Conservation (phyloP, 2,113 vertebrate genomes). For the Tursiops truncatus region DNA sequence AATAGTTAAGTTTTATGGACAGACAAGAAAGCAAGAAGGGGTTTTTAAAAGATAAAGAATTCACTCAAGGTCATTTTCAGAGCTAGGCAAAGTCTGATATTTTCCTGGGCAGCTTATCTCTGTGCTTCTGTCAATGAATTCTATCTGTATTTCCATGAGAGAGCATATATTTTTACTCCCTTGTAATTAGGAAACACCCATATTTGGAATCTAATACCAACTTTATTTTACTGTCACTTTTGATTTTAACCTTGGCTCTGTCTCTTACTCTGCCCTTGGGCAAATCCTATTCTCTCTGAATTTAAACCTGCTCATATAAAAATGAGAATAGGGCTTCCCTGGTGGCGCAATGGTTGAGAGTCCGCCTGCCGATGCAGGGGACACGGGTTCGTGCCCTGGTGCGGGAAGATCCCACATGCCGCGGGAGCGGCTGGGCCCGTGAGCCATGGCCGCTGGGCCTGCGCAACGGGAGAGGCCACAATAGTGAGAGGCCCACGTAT, state of each 20-base stretch:
- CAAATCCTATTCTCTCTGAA: background rate
- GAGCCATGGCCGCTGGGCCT: too few species aligned
- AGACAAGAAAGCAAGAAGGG: background rate
- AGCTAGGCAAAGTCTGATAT: background rate
- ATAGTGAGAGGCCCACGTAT: too few species aligned
- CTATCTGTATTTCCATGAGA: background rate
- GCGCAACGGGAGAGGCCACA: too few species aligned
- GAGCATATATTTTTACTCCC: background rate
- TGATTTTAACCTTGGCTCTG: background rate
- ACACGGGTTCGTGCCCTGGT: too few species aligned
- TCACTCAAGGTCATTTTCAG: background rate
- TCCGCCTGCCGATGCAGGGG: too few species aligned
- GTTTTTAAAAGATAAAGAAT: conserved; percentile 26
- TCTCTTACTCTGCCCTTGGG: background rate
- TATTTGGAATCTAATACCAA: background rate
- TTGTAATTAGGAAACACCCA: background rate
- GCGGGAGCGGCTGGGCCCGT: too few species aligned
- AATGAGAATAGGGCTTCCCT: background rate
- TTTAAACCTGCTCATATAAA: conserved; percentile 42
- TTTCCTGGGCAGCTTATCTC: background rate
- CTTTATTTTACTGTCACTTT: background rate
- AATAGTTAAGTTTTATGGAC: background rate
- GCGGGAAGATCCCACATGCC: too few species aligned
- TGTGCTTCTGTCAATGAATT: conserved; percentile 2
- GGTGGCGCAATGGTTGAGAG: too few species aligned